A percentile compares a stretch with the other conserved stretches of the same genome.
Evolutionary conservation across 2,888 invertebrate species (phyloP).

Genomic region (Adineta ricciae): DNA sequence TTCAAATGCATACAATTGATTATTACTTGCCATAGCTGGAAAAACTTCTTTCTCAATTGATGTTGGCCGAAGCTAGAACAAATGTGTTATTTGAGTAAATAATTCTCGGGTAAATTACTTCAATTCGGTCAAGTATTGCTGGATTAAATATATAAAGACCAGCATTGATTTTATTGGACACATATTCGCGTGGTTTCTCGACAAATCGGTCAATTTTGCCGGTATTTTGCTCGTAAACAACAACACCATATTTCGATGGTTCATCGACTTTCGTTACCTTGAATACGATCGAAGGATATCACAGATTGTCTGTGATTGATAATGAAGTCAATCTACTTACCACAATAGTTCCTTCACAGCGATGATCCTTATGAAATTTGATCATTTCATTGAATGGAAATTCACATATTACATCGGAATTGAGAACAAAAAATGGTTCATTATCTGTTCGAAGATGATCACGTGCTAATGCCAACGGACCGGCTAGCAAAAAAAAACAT

Average conservation of each 20-base stretch:
- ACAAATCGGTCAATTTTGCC: conserved; percentile 85
- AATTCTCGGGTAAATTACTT: conserved; percentile 50
- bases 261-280: conserved; percentile 83
- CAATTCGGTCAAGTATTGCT: conserved; percentile 74
- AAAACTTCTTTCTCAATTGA: conserved; percentile 99
- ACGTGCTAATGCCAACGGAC: conserved; percentile 79
- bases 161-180: conserved; percentile 98
- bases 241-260: conserved; percentile 97
- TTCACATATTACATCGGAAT: conserved; percentile 97
- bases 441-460: conserved; percentile 65
- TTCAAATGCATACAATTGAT: conserved; percentile 81
- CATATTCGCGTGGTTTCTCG: conserved; percentile 96
- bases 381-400: conserved; percentile 92
- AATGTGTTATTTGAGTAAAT: neutral
- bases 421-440: conserved; percentile 88
- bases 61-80: conserved; percentile 66
- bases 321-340: neutral
- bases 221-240: conserved; percentile 69
- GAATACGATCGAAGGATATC: neutral
- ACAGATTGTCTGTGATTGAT: too few species aligned
- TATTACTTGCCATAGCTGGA: conserved; percentile 77
- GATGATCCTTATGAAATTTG: conserved; percentile 79
- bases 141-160: conserved; percentile 93
- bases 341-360: conserved; percentile 92
- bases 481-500: conserved; percentile 56